Evolutionary conservation across 1,140 invertebrate species (phyloP).

Genomic region (Caenorhabditis brenneri): DNA sequence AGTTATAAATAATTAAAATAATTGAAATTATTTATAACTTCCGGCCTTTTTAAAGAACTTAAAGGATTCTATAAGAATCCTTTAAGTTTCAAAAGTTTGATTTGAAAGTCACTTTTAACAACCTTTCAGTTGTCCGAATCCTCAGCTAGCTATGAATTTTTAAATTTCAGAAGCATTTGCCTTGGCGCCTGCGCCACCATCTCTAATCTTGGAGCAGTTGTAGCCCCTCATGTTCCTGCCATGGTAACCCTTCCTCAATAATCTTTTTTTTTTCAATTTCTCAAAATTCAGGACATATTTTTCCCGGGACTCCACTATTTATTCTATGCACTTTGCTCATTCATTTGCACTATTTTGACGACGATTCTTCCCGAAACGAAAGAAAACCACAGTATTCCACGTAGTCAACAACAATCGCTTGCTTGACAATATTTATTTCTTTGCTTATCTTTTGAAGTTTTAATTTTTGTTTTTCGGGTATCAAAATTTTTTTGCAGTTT

Average conservation of each 20-base stretch:
- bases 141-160: no score
- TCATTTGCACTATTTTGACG: constrained; percentile 31
- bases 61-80: no score
- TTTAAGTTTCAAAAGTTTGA: no score
- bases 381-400: constrained; percentile 9
- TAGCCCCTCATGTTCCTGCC: constrained; percentile 32
- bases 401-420: constrained; percentile 31
- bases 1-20: no score
- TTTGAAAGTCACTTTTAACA: no score
- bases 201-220: constrained; percentile 48
- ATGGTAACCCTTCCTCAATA: not conserved
- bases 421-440: not conserved
- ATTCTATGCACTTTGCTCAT: constrained; percentile 16
- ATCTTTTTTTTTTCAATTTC: not conserved
- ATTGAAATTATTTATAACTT: no score
- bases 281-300: not conserved
- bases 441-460: not conserved
- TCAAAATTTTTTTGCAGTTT: not conserved
- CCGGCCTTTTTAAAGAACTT: no score
- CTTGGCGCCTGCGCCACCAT: constrained; percentile 42
- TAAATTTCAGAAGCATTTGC: constrained; percentile 38
- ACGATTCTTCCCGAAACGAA: constrained; percentile 21
- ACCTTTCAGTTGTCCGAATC: no score
- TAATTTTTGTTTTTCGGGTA: not conserved
- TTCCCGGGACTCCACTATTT: constrained; percentile 14